Percentiles rank a stretch among this genome's conserved stretches.
Evolutionary conservation across 2,113 vertebrate species (phyloP).

Genomic region (Paramormyrops kingsleyae): DNA sequence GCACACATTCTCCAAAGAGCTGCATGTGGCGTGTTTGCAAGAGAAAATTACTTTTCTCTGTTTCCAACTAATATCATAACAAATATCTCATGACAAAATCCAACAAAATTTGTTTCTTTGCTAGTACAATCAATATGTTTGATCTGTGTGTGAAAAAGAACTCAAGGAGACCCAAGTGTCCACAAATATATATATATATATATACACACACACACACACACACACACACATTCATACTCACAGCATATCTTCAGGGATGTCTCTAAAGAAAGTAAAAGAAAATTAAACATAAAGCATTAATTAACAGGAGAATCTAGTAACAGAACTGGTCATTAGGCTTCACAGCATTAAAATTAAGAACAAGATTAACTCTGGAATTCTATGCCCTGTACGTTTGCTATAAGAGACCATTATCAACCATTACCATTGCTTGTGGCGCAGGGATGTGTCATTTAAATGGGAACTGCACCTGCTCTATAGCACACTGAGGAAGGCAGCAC

Average conservation of each 20-base stretch:
- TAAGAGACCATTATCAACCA: neutral
- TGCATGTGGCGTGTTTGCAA: neutral
- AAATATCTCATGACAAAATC: neutral
- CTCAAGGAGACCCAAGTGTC: too few relatives aligned
- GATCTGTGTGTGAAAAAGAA: neutral
- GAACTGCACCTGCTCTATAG: too few relatives aligned
- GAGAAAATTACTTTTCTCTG: neutral
- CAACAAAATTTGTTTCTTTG: neutral
- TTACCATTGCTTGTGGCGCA: too few relatives aligned
- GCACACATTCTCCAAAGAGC: neutral
- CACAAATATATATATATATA: too few relatives aligned
- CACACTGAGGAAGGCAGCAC: too few relatives aligned
- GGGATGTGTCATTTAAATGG: too few relatives aligned
- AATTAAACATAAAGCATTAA: constrained; percentile 28
- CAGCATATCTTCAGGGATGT: constrained; percentile 80
- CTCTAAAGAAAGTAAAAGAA: constrained; percentile 56
- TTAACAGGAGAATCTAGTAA: neutral
- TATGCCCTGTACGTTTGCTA: neutral
- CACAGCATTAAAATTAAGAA: neutral
- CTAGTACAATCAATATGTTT: neutral
- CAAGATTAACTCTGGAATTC: neutral
- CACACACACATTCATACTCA: constrained; percentile 53
- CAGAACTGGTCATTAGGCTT: neutral
- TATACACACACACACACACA: too few relatives aligned
- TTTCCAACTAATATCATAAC: neutral